Conservation (phyloP, 2,797 vertebrate genomes). For the Odontamblyopus rebecca region DNA sequence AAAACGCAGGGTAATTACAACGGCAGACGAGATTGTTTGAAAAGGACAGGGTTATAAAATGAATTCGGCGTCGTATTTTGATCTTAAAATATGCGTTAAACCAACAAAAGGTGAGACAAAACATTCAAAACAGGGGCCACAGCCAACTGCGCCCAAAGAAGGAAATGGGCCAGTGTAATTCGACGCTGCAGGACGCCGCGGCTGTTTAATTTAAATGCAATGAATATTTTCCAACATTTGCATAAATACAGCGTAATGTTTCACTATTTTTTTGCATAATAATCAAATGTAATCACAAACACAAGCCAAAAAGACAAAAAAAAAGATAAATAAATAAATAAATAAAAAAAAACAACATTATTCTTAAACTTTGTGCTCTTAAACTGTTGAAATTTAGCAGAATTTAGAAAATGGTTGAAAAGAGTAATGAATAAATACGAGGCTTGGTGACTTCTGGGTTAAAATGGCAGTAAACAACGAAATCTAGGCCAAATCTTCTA, state of each 20-base stretch:
- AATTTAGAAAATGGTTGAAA: neutral
- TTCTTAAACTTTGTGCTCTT: too few species aligned
- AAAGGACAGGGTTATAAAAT: neutral
- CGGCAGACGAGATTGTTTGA: neutral
- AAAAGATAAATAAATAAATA: too few species aligned
- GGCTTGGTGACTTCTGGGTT: neutral
- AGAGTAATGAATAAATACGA: neutral
- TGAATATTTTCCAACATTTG: neutral
- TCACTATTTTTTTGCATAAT: neutral
- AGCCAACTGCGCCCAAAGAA: neutral
- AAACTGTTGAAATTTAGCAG: too few species aligned
- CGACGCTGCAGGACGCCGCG: neutral
- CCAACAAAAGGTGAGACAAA: too few species aligned
- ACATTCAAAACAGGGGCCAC: neutral
- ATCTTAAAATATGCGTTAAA: neutral
- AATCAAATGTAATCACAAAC: neutral
- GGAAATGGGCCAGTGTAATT: neutral
- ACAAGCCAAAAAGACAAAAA: neutral
- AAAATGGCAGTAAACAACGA: neutral
- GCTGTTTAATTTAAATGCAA: neutral
- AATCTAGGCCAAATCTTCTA: neutral
- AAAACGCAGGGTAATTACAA: neutral
- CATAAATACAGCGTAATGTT: neutral
- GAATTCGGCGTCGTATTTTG: neutral
- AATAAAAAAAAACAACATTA: too few species aligned